Conservation (phyloP, 2,888 invertebrate species). For the Rotaria magnacalcarata region DNA sequence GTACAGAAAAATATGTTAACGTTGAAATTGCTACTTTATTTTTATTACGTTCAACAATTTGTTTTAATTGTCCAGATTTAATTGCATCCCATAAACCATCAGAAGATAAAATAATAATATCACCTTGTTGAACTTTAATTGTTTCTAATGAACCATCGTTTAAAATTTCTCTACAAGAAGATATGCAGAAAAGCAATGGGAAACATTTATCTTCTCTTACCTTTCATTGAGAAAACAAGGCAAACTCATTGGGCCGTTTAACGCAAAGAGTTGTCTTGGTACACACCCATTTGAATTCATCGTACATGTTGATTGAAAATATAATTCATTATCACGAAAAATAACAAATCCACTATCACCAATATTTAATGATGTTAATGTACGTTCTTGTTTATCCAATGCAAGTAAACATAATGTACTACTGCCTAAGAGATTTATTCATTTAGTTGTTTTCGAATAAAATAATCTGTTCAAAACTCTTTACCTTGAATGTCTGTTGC, state of each 20-base stretch:
- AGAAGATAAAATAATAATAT: constrained; percentile 42
- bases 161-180: constrained; percentile 24
- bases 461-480: not conserved
- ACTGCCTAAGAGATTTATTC: constrained; percentile 25
- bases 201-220: not conserved
- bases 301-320: constrained; percentile 35
- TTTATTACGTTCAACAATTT: constrained; percentile 37
- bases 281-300: constrained; percentile 39
- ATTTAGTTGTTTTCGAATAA: not conserved
- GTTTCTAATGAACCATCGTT: constrained; percentile 32
- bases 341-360: constrained; percentile 45
- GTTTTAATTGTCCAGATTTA: constrained; percentile 18
- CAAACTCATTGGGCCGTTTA: not conserved
- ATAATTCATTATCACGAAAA: constrained; percentile 37
- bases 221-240: constrained; percentile 12
- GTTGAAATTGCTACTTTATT: not conserved
- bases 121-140: constrained; percentile 39
- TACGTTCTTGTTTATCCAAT: constrained; percentile 35
- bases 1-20: not conserved
- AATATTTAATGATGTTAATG: constrained; percentile 44
- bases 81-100: constrained; percentile 46
- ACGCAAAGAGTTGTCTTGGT: constrained; percentile 42
- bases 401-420: constrained; percentile 45
- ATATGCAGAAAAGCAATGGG: not conserved
- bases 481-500: constrained; percentile 36